These are phyloP conservation scores for Eulithis prunata DNA, from an alignment of 2,888 invertebrate species.

Conservation along the genomic window DNA sequence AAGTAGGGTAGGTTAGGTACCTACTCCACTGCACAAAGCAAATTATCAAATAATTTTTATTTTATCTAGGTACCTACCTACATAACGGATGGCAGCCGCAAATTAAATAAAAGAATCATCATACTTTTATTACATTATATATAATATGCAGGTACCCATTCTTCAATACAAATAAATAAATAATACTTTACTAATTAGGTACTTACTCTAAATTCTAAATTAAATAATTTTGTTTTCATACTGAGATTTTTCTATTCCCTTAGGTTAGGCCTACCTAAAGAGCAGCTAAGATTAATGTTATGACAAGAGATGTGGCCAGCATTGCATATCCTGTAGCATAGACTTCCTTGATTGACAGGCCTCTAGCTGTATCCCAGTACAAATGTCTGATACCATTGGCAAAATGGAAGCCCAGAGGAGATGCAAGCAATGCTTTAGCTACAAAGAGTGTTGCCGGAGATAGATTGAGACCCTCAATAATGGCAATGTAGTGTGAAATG, in stretches of 20 bases:
- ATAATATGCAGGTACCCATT: not conserved
- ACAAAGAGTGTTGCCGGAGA: slow-evolving; percentile 79
- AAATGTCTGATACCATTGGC: slow-evolving; percentile 96
- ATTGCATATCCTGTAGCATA: slow-evolving; percentile 85
- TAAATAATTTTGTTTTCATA: slow-evolving; percentile 7
- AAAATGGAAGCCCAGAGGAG: slow-evolving; percentile 93
- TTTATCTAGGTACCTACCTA: no score
- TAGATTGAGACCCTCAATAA: slow-evolving; percentile 84
- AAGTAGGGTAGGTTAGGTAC: no score
- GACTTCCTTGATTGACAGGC: slow-evolving; percentile 89
- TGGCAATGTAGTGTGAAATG: slow-evolving; percentile 85
- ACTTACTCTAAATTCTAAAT: not conserved
- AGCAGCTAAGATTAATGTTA: slow-evolving; percentile 64
- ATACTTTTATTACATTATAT: not conserved
- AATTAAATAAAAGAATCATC: no score
- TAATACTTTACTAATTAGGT: not conserved
- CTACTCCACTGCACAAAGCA: no score
- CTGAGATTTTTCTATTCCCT: slow-evolving; percentile 53
- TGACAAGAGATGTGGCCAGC: slow-evolving; percentile 58
- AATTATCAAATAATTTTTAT: no score
- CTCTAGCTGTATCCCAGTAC: slow-evolving; percentile 92
- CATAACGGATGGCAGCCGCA: no score
- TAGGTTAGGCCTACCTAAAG: not conserved
- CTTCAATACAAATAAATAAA: slow-evolving; percentile 6
- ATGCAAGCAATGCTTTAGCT: slow-evolving; percentile 89